Evolutionary conservation across 2,888 invertebrate species (phyloP).

Genomic region (Ecliptopera silaceata): DNA sequence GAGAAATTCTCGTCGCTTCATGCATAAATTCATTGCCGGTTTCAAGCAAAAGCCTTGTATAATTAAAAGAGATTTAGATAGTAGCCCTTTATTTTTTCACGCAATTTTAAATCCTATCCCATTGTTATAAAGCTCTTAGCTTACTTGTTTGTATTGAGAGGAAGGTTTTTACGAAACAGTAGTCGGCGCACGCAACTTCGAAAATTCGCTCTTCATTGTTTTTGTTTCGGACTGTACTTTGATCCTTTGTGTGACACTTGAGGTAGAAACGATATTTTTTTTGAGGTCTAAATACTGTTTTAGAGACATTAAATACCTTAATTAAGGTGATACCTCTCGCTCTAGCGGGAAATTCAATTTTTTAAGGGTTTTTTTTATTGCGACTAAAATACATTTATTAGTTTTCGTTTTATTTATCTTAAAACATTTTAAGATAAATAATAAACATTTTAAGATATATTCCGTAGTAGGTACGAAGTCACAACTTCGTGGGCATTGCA

Average conservation of each 20-base stretch:
- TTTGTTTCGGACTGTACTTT: conserved; percentile 55
- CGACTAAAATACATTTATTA: too few species aligned
- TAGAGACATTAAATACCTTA: too few species aligned
- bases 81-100: conserved; percentile 42
- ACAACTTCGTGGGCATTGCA: too few species aligned
- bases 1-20: conserved; percentile 72
- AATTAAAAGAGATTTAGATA: conserved; percentile 62
- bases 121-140: conserved; percentile 44
- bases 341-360: too few species aligned
- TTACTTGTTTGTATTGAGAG: conserved; percentile 39
- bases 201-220: conserved; percentile 60
- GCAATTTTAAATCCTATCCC: conserved; percentile 44
- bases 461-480: too few species aligned
- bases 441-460: too few species aligned
- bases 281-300: background rate
- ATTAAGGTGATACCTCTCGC: too few species aligned
- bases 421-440: too few species aligned
- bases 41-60: conserved; percentile 56
- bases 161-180: conserved; percentile 57
- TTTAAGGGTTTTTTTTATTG: too few species aligned
- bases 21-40: conserved; percentile 79
- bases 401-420: too few species aligned
- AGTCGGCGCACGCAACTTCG: conserved; percentile 62
- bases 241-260: conserved; percentile 41
- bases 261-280: conserved; percentile 6